A percentile compares a stretch with the other conserved stretches of the same genome.
Evolutionary conservation across 2,888 invertebrate species (phyloP).

Genomic region (Pediacus dermestoides): DNA sequence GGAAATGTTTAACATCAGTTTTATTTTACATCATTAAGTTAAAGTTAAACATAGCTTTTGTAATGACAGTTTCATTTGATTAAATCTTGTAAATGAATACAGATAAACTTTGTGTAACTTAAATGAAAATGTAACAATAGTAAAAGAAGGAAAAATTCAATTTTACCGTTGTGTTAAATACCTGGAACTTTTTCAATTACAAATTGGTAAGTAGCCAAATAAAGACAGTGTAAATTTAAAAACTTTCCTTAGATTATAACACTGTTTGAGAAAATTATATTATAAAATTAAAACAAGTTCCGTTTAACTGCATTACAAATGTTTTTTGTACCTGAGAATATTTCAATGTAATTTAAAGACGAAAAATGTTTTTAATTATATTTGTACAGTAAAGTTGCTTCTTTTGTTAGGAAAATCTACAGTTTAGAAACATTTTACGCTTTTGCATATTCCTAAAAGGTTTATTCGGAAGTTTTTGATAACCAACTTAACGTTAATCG

Average conservation of each 20-base stretch:
- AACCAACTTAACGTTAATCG: slow-evolving; percentile 16
- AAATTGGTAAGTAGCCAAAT: slow-evolving; percentile 25
- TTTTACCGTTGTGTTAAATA: too few relatives aligned
- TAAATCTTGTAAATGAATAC: too few relatives aligned
- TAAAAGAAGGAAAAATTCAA: too few relatives aligned
- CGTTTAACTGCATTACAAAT: too few relatives aligned
- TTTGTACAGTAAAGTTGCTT: slow-evolving; percentile 9
- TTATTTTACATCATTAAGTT: too few relatives aligned
- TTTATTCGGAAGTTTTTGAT: slow-evolving; percentile 13
- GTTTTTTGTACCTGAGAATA: slow-evolving; percentile 21
- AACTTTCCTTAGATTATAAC: slow-evolving; percentile 19
- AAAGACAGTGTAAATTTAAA: slow-evolving; percentile 19
- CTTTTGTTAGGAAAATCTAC: neutral
- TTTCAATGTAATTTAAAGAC: slow-evolving; percentile 26
- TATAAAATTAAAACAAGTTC: slow-evolving; percentile 2
- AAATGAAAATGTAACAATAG: too few relatives aligned
- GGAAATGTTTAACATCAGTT: too few relatives aligned
- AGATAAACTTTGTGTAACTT: too few relatives aligned
- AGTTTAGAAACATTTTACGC: slow-evolving; percentile 10
- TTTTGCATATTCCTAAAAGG: slow-evolving; percentile 14
- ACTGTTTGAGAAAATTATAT: slow-evolving; percentile 6
- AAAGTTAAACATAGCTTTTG: too few relatives aligned
- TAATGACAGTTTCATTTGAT: too few relatives aligned
- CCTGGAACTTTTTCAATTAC: slow-evolving; percentile 29
- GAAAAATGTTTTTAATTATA: slow-evolving; percentile 24